Evolutionary conservation across 1,140 invertebrate genomes (phyloP).

Genomic region (Teleopsis dalmanni): DNA sequence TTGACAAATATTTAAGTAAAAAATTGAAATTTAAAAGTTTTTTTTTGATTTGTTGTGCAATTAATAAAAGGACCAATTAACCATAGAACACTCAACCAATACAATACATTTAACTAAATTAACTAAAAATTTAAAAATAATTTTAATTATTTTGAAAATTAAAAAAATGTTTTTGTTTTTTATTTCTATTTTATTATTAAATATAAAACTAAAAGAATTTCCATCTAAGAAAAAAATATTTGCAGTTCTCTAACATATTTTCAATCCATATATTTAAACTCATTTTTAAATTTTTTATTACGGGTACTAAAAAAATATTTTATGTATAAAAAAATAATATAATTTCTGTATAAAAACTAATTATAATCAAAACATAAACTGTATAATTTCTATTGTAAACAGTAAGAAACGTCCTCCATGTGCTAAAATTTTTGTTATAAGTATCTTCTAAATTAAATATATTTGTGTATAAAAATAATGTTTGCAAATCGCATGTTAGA

Average conservation of each 20-base stretch:
- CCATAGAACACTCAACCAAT: too few species aligned
- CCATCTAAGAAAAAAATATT: slow-evolving; percentile 16
- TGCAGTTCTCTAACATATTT: too few species aligned
- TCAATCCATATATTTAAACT: not conserved
- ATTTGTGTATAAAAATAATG: slow-evolving; percentile 2
- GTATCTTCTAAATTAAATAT: not conserved
- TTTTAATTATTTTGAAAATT: not conserved
- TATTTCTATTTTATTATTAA: not conserved
- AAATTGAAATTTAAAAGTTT: too few species aligned
- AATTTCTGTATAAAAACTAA: slow-evolving; percentile 3
- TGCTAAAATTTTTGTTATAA: slow-evolving; percentile 30
- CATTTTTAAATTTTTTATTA: not conserved
- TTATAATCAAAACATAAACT: not conserved
- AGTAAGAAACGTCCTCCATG: slow-evolving; percentile 41
- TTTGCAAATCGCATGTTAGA: slow-evolving; percentile 26
- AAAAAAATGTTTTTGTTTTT: not conserved
- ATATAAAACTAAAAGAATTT: slow-evolving; percentile 1
- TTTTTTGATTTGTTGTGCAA: not conserved
- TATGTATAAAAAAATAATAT: slow-evolving; percentile 4
- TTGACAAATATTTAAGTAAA: too few species aligned
- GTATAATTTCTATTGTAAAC: slow-evolving; percentile 1
- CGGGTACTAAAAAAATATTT: not conserved
- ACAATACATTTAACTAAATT: too few species aligned
- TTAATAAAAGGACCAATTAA: too few species aligned
- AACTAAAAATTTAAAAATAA: too few species aligned